phyloP scores from a whole-genome alignment of 1,140 invertebrate genomes.

The Argopecten irradians region DNA sequence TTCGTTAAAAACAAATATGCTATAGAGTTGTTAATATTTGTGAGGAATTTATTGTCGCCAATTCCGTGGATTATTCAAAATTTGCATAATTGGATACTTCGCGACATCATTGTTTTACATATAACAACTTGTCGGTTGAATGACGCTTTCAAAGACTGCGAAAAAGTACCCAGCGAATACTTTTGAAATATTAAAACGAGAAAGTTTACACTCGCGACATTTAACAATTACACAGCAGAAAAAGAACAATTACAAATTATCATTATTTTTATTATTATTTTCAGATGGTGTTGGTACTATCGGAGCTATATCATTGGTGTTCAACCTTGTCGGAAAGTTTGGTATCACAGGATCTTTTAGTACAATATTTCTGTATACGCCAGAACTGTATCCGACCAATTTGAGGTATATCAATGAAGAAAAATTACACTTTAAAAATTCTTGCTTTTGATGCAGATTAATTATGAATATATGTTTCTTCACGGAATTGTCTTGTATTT shows the following conservation, averaged over 20 bases:
- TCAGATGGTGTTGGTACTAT: constrained; percentile 15
- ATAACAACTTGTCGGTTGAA: too few species aligned
- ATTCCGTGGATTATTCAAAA: too few species aligned
- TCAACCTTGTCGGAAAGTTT: constrained; percentile 87
- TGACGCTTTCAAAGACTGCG: too few species aligned
- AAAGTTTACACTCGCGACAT: too few species aligned
- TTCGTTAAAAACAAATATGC: background rate
- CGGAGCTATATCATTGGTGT: constrained; percentile 28
- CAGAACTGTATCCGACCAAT: constrained; percentile 84
- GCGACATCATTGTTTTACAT: too few species aligned
- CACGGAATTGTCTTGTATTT: background rate
- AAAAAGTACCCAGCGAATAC: too few species aligned
- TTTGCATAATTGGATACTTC: too few species aligned
- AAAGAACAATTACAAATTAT: too few species aligned
- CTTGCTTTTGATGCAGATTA: background rate
- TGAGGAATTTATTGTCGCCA: background rate
- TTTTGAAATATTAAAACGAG: too few species aligned
- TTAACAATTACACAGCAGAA: too few species aligned
- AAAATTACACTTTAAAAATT: too few species aligned
- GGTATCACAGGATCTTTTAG: constrained; percentile 86
- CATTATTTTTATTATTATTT: too few species aligned
- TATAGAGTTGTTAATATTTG: background rate
- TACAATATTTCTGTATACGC: constrained; percentile 92
- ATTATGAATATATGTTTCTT: background rate
- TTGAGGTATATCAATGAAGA: constrained; percentile 60